Conservation (phyloP, 2,888 invertebrate species). For the Galerucella calmariensis region DNA sequence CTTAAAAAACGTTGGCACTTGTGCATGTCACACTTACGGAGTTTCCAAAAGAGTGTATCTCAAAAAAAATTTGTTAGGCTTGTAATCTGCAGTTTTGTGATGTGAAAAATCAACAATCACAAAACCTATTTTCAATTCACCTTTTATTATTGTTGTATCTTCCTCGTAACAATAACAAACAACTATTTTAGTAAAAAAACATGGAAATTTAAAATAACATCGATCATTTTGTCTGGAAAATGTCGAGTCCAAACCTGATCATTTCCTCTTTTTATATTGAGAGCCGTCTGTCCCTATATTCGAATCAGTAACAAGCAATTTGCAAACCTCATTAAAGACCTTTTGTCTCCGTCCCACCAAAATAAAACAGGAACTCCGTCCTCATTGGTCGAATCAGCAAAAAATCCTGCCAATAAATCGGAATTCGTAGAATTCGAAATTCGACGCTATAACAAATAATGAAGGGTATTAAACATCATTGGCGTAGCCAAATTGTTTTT, state of each 20-base stretch:
- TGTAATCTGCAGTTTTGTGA: too few species aligned
- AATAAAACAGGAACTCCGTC: constrained; percentile 24
- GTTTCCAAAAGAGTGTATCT: too few species aligned
- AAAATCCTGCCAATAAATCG: constrained; percentile 52
- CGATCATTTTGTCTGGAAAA: not conserved
- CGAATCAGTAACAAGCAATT: constrained; percentile 63
- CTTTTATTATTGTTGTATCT: too few species aligned
- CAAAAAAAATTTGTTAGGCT: too few species aligned
- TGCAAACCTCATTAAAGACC: constrained; percentile 62
- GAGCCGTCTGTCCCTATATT: constrained; percentile 59
- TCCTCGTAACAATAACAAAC: too few species aligned
- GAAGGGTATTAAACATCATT: constrained; percentile 46
- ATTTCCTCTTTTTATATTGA: constrained; percentile 54
- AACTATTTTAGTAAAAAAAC: too few species aligned
- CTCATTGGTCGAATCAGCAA: constrained; percentile 27
- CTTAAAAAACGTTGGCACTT: too few species aligned
- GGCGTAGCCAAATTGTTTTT: constrained; percentile 3
- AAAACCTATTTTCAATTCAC: too few species aligned
- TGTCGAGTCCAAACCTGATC: constrained; percentile 11
- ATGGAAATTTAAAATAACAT: not conserved
- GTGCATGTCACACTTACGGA: too few species aligned
- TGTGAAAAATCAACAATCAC: too few species aligned
- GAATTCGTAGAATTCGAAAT: constrained; percentile 60
- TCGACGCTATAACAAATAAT: constrained; percentile 61
- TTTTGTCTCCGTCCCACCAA: constrained; percentile 37